Percentiles rank a stretch among this genome's conserved stretches.
phyloP scores from a whole-genome alignment of 2,888 invertebrate genomes.

The Teleogryllus oceanicus region DNA sequence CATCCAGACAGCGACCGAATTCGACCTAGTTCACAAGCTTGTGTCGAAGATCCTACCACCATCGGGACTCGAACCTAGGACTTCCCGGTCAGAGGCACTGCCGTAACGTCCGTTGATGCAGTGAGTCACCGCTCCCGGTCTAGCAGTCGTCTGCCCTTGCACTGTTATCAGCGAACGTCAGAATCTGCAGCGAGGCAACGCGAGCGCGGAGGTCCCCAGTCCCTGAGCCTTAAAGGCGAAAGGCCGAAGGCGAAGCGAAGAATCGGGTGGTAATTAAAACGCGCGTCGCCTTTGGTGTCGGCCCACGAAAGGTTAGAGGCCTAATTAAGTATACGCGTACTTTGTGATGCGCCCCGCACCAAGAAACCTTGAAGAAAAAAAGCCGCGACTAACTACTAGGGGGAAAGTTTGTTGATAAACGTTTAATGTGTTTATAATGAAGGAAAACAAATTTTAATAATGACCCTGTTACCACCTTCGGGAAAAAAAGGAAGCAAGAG shows the following conservation, averaged over 20 bases:
- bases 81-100: too few relatives aligned
- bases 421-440: conserved; percentile 6
- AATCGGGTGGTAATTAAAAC: neutral
- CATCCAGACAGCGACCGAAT: too few relatives aligned
- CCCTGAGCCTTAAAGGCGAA: neutral
- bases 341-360: neutral
- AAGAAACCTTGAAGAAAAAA: neutral
- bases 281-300: neutral
- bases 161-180: too few relatives aligned
- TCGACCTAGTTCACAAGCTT: too few relatives aligned
- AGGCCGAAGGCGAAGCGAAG: neutral
- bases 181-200: too few relatives aligned
- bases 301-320: neutral
- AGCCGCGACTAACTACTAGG: neutral
- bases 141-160: too few relatives aligned
- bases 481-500: too few relatives aligned
- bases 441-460: neutral
- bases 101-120: too few relatives aligned
- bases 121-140: too few relatives aligned
- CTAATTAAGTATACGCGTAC: neutral
- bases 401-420: neutral
- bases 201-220: neutral
- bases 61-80: too few relatives aligned
- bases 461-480: neutral
- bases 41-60: too few relatives aligned